phyloP scores from a whole-genome alignment of 2,888 invertebrate species.

The Drosophila mayaguana region DNA sequence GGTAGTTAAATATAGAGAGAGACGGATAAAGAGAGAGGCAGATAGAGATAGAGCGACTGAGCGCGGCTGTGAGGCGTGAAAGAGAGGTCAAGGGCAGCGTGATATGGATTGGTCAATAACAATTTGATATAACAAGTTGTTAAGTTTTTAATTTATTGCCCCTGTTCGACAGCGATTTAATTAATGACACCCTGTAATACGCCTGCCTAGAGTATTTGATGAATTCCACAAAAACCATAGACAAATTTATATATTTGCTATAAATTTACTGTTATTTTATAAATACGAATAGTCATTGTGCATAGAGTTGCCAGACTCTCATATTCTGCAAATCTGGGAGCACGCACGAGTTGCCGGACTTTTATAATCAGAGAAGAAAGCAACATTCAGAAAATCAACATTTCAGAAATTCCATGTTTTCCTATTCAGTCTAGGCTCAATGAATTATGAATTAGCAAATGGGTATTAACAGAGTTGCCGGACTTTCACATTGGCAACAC shows the following conservation, averaged over 20 bases:
- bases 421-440: background rate
- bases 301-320: background rate
- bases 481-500: background rate
- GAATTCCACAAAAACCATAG: too few species aligned
- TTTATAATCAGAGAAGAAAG: background rate
- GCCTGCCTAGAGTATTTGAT: background rate
- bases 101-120: background rate
- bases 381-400: too few species aligned
- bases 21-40: background rate
- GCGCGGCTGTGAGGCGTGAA: background rate
- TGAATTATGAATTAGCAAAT: background rate
- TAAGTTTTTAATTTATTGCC: conserved; percentile 32
- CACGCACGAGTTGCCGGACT: background rate
- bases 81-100: background rate
- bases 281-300: too few species aligned
- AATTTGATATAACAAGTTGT: conserved; percentile 12
- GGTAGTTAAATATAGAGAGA: background rate
- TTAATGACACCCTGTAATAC: conserved; percentile 16
- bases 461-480: background rate
- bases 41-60: background rate
- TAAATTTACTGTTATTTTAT: too few species aligned
- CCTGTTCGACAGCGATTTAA: conserved; percentile 24
- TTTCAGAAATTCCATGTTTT: background rate
- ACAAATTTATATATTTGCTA: too few species aligned
- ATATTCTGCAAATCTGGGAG: background rate